A percentile compares a stretch with the other conserved stretches of the same genome.
Conservation (phyloP, 2,113 vertebrate genomes). For the Salvelinus fontinalis region DNA sequence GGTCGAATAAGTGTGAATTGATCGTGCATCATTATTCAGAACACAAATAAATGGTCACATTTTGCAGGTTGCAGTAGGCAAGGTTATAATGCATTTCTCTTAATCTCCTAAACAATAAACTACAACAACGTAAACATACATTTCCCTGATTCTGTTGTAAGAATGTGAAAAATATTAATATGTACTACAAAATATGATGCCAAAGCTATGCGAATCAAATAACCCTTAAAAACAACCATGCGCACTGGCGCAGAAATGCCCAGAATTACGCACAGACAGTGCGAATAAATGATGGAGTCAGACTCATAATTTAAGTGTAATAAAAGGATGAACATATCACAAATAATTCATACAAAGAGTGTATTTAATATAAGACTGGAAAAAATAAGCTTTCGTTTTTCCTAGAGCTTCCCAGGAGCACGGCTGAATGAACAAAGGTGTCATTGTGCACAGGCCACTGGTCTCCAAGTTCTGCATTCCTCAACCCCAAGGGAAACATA, state of each 20-base stretch:
- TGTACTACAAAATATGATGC: background rate
- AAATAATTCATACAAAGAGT: constrained; percentile 7
- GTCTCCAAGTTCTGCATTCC: constrained; percentile 70
- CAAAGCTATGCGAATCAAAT: background rate
- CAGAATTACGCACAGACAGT: background rate
- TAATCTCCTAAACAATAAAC: background rate
- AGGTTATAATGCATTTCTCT: background rate
- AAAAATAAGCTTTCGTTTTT: constrained; percentile 4
- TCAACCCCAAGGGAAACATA: constrained; percentile 62
- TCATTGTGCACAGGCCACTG: constrained; percentile 75
- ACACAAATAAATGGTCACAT: background rate
- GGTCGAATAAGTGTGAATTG: background rate
- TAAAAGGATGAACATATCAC: background rate
- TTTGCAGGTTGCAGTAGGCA: too few relatives aligned
- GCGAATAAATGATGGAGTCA: background rate
- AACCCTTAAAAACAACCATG: background rate
- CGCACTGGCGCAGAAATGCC: background rate
- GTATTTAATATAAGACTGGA: background rate
- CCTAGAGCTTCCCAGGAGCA: background rate
- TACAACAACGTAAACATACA: too few relatives aligned
- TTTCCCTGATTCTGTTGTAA: too few relatives aligned
- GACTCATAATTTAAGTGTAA: background rate
- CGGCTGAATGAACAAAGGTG: constrained; percentile 76
- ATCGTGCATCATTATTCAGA: background rate
- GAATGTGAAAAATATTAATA: background rate